These are phyloP conservation scores for Meloe dianella DNA, from an alignment of 2,888 invertebrate genomes.

Conservation along the genomic window DNA sequence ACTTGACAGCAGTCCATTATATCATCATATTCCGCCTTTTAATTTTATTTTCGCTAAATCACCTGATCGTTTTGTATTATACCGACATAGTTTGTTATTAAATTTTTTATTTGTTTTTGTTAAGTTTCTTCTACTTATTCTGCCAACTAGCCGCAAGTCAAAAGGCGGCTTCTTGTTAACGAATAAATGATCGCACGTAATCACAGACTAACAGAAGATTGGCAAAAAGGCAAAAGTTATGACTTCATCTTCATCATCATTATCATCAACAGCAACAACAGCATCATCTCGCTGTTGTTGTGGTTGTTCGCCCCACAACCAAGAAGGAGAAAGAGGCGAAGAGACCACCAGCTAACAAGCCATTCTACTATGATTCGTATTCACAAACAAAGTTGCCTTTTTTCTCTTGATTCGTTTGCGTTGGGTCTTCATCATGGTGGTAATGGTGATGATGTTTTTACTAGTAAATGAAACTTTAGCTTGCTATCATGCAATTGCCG, in stretches of 20 bases:
- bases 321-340: constrained; percentile 1
- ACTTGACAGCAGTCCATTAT: constrained; percentile 3
- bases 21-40: constrained; percentile 10
- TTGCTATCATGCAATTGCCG: constrained; percentile 36
- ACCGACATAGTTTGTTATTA: background rate
- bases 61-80: constrained; percentile 12
- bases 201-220: constrained; percentile 25
- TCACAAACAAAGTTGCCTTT: background rate
- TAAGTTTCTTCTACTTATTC: background rate
- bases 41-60: constrained; percentile 23
- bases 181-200: constrained; percentile 36
- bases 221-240: constrained; percentile 39
- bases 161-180: constrained; percentile 42
- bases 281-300: constrained; percentile 1
- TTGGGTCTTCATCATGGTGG: constrained; percentile 5
- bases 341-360: constrained; percentile 13
- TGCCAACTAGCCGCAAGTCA: constrained; percentile 15
- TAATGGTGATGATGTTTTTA: background rate
- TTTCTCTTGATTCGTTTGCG: background rate
- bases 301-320: background rate
- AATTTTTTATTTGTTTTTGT: background rate
- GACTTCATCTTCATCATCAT: constrained; percentile 34
- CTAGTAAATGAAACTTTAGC: background rate
- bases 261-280: no score
- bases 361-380: constrained; percentile 10